phyloP scores from a whole-genome alignment of 2,888 invertebrate genomes.

The Tribolium freemani region DNA sequence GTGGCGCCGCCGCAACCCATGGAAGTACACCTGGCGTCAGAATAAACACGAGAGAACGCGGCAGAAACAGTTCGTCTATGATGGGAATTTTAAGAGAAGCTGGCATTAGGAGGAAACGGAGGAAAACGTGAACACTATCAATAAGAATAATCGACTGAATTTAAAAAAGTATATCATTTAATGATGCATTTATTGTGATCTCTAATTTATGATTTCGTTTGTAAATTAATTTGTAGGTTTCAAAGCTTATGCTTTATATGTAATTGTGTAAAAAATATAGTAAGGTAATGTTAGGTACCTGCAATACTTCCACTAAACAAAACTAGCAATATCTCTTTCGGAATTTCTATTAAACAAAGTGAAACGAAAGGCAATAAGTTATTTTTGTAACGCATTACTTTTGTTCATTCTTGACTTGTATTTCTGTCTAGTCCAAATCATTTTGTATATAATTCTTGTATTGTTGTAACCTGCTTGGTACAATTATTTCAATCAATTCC shows the following conservation, averaged over 20 bases:
- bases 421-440: constrained; percentile 37
- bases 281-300: constrained; percentile 48
- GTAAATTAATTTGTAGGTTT: constrained; percentile 26
- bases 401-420: constrained; percentile 23
- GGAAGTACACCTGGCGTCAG: constrained; percentile 55
- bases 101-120: constrained; percentile 49
- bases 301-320: constrained; percentile 47
- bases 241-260: constrained; percentile 37
- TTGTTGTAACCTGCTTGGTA: constrained; percentile 30
- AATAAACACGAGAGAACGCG: constrained; percentile 55
- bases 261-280: constrained; percentile 43
- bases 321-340: constrained; percentile 12
- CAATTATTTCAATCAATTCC: constrained; percentile 33
- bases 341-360: constrained; percentile 1
- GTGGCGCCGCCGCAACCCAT: constrained; percentile 63
- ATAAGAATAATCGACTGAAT: constrained; percentile 40
- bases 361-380: constrained; percentile 29
- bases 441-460: constrained; percentile 36
- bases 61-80: constrained; percentile 52
- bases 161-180: constrained; percentile 17
- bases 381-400: constrained; percentile 24
- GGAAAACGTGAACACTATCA: constrained; percentile 46
- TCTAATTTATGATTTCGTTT: constrained; percentile 50
- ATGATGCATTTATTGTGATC: constrained; percentile 52
- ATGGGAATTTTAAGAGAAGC: constrained; percentile 47